phyloP scores from a whole-genome alignment of 1,140 invertebrate species.

The Triops longicaudatus region DNA sequence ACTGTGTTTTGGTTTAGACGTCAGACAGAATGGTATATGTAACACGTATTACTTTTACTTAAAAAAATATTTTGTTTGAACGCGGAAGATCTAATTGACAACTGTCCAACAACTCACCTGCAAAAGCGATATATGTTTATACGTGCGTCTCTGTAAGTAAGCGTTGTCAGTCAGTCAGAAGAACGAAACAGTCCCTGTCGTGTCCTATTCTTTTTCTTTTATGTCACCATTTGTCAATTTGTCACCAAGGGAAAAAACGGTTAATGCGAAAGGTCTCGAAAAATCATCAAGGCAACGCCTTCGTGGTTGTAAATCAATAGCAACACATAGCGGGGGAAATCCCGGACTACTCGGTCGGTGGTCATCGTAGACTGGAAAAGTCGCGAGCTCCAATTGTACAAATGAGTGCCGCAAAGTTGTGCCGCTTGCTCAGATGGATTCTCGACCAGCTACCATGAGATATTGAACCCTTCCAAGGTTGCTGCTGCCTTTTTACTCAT shows the following conservation, averaged over 20 bases:
- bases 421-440: background rate
- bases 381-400: background rate
- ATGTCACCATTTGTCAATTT: conserved; percentile 1
- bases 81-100: too few species aligned
- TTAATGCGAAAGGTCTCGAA: background rate
- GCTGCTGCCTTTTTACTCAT: background rate
- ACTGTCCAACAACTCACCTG: too few species aligned
- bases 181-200: background rate
- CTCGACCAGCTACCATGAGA: background rate
- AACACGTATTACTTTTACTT: too few species aligned
- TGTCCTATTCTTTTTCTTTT: background rate
- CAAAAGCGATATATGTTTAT: too few species aligned
- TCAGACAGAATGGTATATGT: too few species aligned
- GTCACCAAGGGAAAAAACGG: background rate
- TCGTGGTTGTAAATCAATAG: background rate
- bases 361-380: background rate
- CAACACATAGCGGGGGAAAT: background rate
- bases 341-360: background rate
- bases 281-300: background rate
- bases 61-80: too few species aligned
- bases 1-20: too few species aligned
- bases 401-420: conserved; percentile 1
- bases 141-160: too few species aligned
- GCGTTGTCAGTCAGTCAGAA: too few species aligned
- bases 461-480: background rate